A percentile compares a stretch with the other conserved stretches of the same genome.
Evolutionary conservation across 2,888 invertebrate species (phyloP).

Genomic region (Syrphus vitripennis): DNA sequence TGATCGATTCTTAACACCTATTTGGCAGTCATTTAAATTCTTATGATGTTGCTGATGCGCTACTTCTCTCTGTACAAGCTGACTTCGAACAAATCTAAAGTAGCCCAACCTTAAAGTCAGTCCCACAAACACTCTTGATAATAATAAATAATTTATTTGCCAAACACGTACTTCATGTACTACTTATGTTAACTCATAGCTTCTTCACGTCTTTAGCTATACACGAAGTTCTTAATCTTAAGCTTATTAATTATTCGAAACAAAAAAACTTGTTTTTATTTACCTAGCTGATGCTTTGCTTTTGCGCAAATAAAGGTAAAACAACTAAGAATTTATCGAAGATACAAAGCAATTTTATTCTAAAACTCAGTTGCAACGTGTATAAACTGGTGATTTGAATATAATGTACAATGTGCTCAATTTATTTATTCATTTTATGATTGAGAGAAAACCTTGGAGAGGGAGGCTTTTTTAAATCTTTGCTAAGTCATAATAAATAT

Average conservation of each 20-base stretch:
- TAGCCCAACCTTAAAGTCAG: slow-evolving; percentile 12
- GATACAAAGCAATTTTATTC: neutral
- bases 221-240: neutral
- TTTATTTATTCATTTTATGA: slow-evolving; percentile 13
- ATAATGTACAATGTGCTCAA: neutral
- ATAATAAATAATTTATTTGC: slow-evolving; percentile 17
- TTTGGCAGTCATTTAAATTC: neutral
- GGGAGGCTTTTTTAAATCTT: slow-evolving; percentile 26
- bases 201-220: neutral
- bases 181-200: slow-evolving; percentile 22
- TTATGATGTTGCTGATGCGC: neutral
- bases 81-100: neutral
- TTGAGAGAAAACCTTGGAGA: slow-evolving; percentile 18
- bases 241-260: slow-evolving; percentile 1
- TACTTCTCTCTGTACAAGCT: neutral
- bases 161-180: slow-evolving; percentile 29
- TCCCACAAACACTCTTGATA: neutral
- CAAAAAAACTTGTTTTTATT: neutral
- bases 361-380: slow-evolving; percentile 26
- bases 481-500: slow-evolving; percentile 23
- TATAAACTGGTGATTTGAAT: slow-evolving; percentile 7
- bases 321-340: neutral
- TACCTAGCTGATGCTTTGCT: neutral
- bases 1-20: neutral
- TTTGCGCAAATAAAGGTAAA: slow-evolving; percentile 2